A percentile compares a stretch with the other conserved stretches of the same genome.
These are phyloP conservation scores for Nycticryphes semicollaris DNA, from an alignment of 2,113 vertebrate species.

Conservation along the genomic window DNA sequence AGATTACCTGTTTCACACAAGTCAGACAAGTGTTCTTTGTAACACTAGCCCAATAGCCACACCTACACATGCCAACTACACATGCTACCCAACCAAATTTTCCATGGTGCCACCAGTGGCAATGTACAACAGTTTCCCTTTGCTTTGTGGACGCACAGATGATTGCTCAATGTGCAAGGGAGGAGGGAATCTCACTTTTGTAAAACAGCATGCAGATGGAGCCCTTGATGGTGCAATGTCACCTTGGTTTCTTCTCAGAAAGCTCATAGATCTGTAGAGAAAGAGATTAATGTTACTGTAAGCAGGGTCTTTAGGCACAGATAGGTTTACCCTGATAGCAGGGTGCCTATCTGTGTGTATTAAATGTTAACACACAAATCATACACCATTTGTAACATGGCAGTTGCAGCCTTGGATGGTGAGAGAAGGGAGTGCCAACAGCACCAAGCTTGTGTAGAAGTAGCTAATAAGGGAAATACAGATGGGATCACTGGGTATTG, in stretches of 20 bases:
- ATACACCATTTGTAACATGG: fast-evolving
- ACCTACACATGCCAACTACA: not conserved
- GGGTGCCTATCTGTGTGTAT: not conserved
- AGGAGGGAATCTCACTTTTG: not conserved
- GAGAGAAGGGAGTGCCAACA: not conserved
- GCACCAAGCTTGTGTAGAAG: fast-evolving
- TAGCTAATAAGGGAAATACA: not conserved
- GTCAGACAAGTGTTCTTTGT: not conserved
- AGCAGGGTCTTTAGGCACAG: not conserved
- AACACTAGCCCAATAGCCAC: not conserved
- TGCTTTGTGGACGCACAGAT: not conserved
- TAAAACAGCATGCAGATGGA: not conserved
- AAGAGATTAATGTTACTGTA: not conserved
- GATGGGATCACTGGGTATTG: not conserved
- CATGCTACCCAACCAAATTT: not conserved
- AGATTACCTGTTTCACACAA: not conserved
- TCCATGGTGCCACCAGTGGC: not conserved
- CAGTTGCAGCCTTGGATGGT: not conserved
- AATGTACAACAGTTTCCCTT: not conserved
- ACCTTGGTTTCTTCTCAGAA: not conserved
- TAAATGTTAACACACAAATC: not conserved
- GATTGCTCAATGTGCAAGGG: not conserved
- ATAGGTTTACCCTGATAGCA: too few relatives aligned
- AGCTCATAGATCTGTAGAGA: not conserved
- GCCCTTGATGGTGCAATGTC: too few relatives aligned